Conservation (phyloP, 2,888 invertebrate genomes). For the Drymonia ruficornis region DNA sequence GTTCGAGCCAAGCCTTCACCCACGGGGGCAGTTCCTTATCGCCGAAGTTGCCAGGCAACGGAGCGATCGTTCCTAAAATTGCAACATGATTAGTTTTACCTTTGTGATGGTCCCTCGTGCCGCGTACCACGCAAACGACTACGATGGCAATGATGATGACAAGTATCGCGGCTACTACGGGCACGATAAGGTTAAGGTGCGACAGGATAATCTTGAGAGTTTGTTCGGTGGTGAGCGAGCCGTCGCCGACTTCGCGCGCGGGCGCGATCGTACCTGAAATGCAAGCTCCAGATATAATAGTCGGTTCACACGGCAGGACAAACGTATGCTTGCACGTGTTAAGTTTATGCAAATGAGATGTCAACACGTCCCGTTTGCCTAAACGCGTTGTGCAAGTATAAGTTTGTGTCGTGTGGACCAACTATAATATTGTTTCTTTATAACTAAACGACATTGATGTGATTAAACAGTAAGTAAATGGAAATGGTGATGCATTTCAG, state of each 20-base stretch:
- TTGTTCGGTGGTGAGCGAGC: constrained; percentile 91
- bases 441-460: constrained; percentile 21
- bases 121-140: constrained; percentile 95
- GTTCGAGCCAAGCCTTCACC: constrained; percentile 94
- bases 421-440: neutral
- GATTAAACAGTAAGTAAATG: constrained; percentile 11
- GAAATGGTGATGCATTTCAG: constrained; percentile 80
- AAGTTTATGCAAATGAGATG: neutral
- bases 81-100: constrained; percentile 80
- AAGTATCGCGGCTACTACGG: constrained; percentile 95
- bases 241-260: constrained; percentile 88
- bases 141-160: constrained; percentile 97
- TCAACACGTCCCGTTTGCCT: neutral
- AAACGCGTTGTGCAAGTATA: neutral
- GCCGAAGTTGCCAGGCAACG: constrained; percentile 87
- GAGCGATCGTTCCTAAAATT: constrained; percentile 91
- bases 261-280: constrained; percentile 98
- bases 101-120: constrained; percentile 93
- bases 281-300: constrained; percentile 59
- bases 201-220: constrained; percentile 94
- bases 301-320: neutral
- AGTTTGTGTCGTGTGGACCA: neutral
- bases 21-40: constrained; percentile 87
- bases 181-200: constrained; percentile 96
- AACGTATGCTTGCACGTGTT: neutral